Conservation (phyloP, 2,113 vertebrate species). For the Erythrocercus mccallii region DNA sequence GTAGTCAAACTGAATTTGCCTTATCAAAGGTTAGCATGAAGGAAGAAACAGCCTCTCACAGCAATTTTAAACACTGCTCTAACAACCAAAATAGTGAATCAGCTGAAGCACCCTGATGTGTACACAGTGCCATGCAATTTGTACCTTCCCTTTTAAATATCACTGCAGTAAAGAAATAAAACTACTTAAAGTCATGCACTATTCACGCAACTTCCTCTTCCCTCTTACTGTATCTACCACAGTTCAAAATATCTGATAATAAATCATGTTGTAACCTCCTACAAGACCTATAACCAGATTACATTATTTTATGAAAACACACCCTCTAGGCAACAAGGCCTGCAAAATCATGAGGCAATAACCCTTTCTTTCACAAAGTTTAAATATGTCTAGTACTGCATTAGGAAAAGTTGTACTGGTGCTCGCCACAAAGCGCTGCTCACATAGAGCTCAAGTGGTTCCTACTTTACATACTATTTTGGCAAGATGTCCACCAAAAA, state of each 20-base stretch:
- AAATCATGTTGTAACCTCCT: not conserved
- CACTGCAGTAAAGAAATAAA: conserved; percentile 12
- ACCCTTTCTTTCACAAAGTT: not conserved
- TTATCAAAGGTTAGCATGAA: not conserved
- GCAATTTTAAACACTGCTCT: not conserved
- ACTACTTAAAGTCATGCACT: not conserved
- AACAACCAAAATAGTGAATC: not conserved
- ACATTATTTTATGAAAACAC: not conserved
- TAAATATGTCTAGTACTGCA: not conserved
- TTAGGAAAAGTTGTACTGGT: not conserved
- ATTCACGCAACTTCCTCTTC: not conserved
- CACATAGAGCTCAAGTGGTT: not conserved
- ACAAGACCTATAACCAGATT: not conserved
- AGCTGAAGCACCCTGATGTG: not conserved
- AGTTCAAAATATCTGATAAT: not conserved
- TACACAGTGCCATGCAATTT: not conserved
- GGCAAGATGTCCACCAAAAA: not conserved
- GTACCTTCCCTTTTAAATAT: not conserved
- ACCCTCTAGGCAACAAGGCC: not conserved
- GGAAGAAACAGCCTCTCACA: not conserved
- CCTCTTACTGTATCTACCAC: not conserved
- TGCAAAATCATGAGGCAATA: not conserved
- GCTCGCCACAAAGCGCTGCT: not conserved
- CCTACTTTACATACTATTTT: not conserved
- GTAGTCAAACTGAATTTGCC: conserved; percentile 7